Evolutionary conservation across 2,797 vertebrate genomes (phyloP).

Genomic region (Sarcophilus harrisii): DNA sequence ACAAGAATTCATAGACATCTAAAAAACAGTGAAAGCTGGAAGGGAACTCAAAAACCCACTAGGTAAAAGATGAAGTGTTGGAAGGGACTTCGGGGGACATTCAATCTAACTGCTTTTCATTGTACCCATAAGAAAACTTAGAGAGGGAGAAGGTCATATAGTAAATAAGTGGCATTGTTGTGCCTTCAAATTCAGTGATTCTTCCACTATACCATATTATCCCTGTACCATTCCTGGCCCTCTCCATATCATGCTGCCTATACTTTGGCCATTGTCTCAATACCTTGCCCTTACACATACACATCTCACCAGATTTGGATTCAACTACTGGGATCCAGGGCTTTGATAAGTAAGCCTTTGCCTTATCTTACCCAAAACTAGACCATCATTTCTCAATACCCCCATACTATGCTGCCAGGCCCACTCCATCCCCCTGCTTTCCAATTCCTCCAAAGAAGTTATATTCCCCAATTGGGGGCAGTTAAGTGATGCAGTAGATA

Average conservation of each 20-base stretch:
- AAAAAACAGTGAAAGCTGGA: neutral
- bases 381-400: neutral
- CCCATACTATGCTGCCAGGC: neutral
- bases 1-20: neutral
- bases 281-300: neutral
- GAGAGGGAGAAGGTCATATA: neutral
- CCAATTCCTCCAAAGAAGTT: neutral
- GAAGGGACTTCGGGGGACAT: neutral
- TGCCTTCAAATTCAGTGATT: neutral
- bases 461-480: neutral
- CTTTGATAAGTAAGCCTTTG: neutral
- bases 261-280: neutral
- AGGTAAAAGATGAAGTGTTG: neutral
- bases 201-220: neutral
- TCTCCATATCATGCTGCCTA: neutral
- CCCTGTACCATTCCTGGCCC: neutral
- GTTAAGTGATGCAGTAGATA: neutral
- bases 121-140: neutral
- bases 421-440: neutral
- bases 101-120: neutral
- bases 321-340: neutral
- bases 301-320: neutral
- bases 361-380: neutral
- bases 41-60: neutral
- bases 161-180: neutral